phyloP scores from a whole-genome alignment of 1,140 invertebrate species.

The Copidosoma floridanum region DNA sequence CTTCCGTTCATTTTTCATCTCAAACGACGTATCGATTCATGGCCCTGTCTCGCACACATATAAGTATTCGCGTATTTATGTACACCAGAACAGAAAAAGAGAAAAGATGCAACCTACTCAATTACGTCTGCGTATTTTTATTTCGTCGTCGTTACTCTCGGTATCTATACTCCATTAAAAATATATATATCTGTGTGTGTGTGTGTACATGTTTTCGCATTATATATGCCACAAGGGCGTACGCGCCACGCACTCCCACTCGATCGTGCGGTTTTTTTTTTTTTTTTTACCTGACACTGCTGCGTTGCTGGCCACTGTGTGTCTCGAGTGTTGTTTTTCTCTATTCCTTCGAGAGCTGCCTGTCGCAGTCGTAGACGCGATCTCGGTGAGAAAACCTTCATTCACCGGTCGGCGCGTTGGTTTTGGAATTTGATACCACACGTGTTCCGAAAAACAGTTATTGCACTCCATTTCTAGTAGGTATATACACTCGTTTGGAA shows the following conservation, averaged over 20 bases:
- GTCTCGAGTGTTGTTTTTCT: neutral
- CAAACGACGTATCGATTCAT: too few relatives aligned
- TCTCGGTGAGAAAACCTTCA: neutral
- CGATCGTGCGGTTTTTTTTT: neutral
- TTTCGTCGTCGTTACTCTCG: too few relatives aligned
- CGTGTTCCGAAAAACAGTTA: too few relatives aligned
- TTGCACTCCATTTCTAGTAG: neutral
- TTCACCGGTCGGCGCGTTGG: too few relatives aligned
- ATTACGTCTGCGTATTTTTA: neutral
- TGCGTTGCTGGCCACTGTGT: neutral
- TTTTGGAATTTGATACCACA: too few relatives aligned
- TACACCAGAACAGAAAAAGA: neutral
- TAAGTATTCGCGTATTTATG: constrained; percentile 1
- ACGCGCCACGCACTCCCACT: constrained; percentile 10
- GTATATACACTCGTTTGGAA: neutral
- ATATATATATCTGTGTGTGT: too few relatives aligned
- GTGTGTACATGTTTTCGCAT: too few relatives aligned
- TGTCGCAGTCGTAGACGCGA: neutral
- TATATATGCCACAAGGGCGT: neutral
- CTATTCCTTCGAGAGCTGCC: neutral
- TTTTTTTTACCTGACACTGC: too few relatives aligned
- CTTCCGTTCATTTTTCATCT: too few relatives aligned
- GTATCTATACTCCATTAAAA: too few relatives aligned
- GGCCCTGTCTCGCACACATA: too few relatives aligned
- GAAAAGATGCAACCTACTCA: constrained; percentile 17